Evolutionary conservation across 1,140 invertebrate genomes (phyloP).

Genomic region (Drosophila watanabei): DNA sequence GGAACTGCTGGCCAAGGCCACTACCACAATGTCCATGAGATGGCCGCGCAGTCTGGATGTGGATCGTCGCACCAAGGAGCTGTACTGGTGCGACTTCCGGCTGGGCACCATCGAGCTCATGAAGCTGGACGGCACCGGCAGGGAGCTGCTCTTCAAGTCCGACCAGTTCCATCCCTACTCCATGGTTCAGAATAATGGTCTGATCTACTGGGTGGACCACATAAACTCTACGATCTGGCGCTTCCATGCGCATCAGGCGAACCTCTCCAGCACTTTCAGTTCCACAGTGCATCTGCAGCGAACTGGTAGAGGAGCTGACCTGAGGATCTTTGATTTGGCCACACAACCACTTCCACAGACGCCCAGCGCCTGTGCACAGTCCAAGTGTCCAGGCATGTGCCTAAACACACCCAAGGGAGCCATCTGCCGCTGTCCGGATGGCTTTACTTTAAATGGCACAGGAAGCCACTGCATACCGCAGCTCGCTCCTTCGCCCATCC

Average conservation of each 20-base stretch:
- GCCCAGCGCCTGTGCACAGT: conserved; percentile 68
- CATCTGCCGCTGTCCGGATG: conserved; percentile 82
- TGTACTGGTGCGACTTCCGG: conserved; percentile 91
- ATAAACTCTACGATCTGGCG: conserved; percentile 69
- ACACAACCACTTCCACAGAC: conserved; percentile 50
- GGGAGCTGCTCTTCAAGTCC: conserved; percentile 88
- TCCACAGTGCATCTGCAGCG: conserved; percentile 66
- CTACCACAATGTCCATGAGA: conserved; percentile 86
- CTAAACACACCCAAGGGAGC: conserved; percentile 77
- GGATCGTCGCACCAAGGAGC: conserved; percentile 90
- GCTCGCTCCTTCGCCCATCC: conserved; percentile 32
- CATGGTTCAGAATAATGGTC: conserved; percentile 88
- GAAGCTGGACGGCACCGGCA: conserved; percentile 90
- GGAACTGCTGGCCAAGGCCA: conserved; percentile 86
- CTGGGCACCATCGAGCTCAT: conserved; percentile 90
- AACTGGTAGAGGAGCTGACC: conserved; percentile 57
- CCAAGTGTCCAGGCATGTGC: conserved; percentile 81
- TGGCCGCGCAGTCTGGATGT: conserved; percentile 96
- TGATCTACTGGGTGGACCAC: conserved; percentile 91
- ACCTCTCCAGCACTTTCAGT: conserved; percentile 57
- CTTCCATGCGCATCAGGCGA: conserved; percentile 61
- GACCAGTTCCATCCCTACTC: conserved; percentile 90
- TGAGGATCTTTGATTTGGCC: conserved; percentile 73
- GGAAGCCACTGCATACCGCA: conserved; percentile 79
- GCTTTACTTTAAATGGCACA: conserved; percentile 72